Percentiles rank a stretch among this genome's conserved stretches.
These are phyloP conservation scores for Microchirus variegatus DNA, from an alignment of 2,797 vertebrate genomes.

Conservation along the genomic window DNA sequence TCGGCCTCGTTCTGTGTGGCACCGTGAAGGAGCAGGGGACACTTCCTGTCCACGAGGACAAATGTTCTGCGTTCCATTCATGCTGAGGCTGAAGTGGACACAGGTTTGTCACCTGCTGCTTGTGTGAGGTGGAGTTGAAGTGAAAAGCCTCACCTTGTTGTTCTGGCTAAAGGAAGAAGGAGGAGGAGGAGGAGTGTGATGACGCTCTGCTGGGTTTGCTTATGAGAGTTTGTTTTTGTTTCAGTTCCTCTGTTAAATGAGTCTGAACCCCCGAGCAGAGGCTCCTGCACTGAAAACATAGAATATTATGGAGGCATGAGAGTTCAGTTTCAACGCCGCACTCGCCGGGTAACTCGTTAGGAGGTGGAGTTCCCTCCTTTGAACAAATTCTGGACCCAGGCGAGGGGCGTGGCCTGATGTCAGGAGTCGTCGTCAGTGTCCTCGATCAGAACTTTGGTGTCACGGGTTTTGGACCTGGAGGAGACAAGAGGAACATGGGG, in stretches of 20 bases:
- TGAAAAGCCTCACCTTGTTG: neutral
- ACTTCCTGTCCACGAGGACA: conserved; percentile 20
- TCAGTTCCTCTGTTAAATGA: conserved; percentile 19
- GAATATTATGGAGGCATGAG: conserved; percentile 9
- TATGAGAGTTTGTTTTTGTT: conserved; percentile 15
- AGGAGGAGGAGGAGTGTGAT: no score
- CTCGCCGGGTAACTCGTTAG: conserved; percentile 69
- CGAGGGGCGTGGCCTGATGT: conserved; percentile 86
- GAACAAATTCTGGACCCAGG: conserved; percentile 80
- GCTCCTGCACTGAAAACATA: conserved; percentile 23
- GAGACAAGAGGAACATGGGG: neutral
- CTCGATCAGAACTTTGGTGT: conserved; percentile 97
- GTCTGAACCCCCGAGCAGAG: conserved; percentile 27
- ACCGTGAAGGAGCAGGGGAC: conserved; percentile 14
- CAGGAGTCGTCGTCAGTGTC: conserved; percentile 96
- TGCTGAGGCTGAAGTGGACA: conserved; percentile 38
- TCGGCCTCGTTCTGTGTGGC: conserved; percentile 22
- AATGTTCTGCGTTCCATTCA: conserved; percentile 40
- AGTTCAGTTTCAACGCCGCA: conserved; percentile 58
- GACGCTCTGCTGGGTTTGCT: no score
- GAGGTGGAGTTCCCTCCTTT: conserved; percentile 77
- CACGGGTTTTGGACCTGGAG: conserved; percentile 90
- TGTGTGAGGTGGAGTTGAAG: conserved; percentile 19
- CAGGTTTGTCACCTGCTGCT: conserved; percentile 13
- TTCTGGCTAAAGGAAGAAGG: conserved; percentile 1